Percentiles rank a stretch among this genome's conserved stretches.
Evolutionary conservation across 2,113 vertebrate genomes (phyloP).

Genomic region (Myotis lucifugus): DNA sequence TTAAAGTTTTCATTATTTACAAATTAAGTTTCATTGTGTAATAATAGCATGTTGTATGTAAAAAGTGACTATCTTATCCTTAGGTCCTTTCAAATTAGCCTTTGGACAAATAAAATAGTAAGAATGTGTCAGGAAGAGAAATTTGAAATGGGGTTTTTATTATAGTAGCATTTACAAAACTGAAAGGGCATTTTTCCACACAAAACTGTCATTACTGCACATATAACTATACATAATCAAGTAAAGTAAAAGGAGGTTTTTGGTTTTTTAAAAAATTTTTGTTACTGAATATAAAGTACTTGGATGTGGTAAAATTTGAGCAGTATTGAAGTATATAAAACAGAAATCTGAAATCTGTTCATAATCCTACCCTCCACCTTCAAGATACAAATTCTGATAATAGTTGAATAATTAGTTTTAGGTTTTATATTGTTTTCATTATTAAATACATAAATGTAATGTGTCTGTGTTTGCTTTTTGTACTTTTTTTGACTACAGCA

Average conservation of each 20-base stretch:
- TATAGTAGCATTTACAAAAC: background rate
- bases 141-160: background rate
- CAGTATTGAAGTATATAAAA: background rate
- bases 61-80: background rate
- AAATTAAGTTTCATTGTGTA: slow-evolving; percentile 31
- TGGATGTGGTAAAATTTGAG: slow-evolving; percentile 18
- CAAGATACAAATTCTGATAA: slow-evolving; percentile 23
- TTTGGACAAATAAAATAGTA: slow-evolving; percentile 33
- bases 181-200: background rate
- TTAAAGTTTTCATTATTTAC: slow-evolving; percentile 31
- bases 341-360: background rate
- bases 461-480: background rate
- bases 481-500: background rate
- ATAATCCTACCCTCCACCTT: background rate
- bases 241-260: slow-evolving; percentile 18
- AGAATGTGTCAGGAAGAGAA: background rate
- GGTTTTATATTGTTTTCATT: slow-evolving; percentile 43
- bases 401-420: background rate
- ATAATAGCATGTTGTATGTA: background rate
- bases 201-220: background rate
- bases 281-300: slow-evolving; percentile 6
- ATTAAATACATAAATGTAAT: slow-evolving; percentile 36
- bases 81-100: slow-evolving; percentile 1
- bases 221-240: slow-evolving; percentile 16
- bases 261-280: background rate